Percentiles rank a stretch among this genome's conserved stretches.
phyloP scores from a whole-genome alignment of 2,888 invertebrate species.

The Nyleta sp. region DNA sequence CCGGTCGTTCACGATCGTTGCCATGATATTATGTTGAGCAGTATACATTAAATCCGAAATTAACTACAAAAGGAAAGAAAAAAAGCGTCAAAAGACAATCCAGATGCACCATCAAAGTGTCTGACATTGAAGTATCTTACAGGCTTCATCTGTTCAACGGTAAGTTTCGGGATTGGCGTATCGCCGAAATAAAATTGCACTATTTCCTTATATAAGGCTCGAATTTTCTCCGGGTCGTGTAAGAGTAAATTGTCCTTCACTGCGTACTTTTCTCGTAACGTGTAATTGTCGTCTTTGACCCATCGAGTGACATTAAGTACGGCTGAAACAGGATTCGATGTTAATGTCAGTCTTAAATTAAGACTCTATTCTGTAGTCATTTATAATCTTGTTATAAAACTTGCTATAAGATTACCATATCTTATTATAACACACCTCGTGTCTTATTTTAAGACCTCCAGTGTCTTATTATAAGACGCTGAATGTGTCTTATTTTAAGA shows the following conservation, averaged over 20 bases:
- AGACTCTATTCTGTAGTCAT: too few relatives aligned
- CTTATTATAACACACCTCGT: too few relatives aligned
- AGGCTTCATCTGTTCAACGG: slow-evolving; percentile 24
- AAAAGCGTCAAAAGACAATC: too few relatives aligned
- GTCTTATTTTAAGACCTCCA: too few relatives aligned
- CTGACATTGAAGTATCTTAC: too few relatives aligned
- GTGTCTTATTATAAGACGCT: too few relatives aligned
- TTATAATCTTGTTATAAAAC: too few relatives aligned
- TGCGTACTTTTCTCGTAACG: slow-evolving; percentile 16
- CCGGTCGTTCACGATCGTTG: too few relatives aligned
- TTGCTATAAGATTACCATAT: too few relatives aligned
- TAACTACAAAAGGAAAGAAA: slow-evolving; percentile 68
- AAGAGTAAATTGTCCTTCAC: slow-evolving; percentile 26
- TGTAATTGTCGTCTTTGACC: slow-evolving; percentile 19
- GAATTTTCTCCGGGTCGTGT: slow-evolving; percentile 16
- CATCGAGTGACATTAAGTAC: neutral
- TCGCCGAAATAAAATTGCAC: slow-evolving; percentile 47
- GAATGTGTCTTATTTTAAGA: too few relatives aligned
- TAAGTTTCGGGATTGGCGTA: slow-evolving; percentile 9
- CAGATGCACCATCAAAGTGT: too few relatives aligned
- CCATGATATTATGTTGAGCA: too few relatives aligned
- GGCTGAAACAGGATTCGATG: slow-evolving; percentile 11
- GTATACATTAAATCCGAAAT: slow-evolving; percentile 71
- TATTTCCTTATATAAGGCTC: slow-evolving; percentile 18
- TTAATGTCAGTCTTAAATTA: neutral